A percentile compares a stretch with the other conserved stretches of the same genome.
phyloP scores from a whole-genome alignment of 2,797 vertebrate species.

The Cuculus canorus region DNA sequence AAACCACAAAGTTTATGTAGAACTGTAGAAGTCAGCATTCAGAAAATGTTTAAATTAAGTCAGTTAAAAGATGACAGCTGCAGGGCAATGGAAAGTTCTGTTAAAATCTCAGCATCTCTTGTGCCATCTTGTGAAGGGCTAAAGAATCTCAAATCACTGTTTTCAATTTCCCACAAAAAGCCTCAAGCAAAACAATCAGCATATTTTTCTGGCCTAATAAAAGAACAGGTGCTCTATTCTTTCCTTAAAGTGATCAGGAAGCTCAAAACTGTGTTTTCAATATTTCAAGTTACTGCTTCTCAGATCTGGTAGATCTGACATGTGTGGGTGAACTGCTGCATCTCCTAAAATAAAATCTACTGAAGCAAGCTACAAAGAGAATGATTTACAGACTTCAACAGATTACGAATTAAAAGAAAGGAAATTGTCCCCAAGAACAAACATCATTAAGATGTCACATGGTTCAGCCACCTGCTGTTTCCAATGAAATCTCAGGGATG shows the following conservation, averaged over 20 bases:
- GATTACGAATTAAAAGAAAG: neutral
- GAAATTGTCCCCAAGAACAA: neutral
- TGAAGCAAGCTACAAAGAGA: neutral
- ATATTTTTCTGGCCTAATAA: no score
- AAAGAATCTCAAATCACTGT: neutral
- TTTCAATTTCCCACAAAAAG: neutral
- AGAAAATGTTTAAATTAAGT: neutral
- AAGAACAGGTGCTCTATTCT: neutral
- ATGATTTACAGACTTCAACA: neutral
- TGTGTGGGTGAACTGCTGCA: neutral
- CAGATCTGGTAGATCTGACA: neutral
- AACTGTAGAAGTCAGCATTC: neutral
- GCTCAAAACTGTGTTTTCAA: neutral
- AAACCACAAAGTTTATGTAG: neutral
- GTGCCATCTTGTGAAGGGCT: neutral
- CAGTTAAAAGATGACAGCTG: neutral
- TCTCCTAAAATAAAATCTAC: neutral
- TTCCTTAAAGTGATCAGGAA: neutral
- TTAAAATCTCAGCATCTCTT: neutral
- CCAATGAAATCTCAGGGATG: neutral
- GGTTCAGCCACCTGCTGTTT: neutral
- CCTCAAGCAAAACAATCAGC: neutral
- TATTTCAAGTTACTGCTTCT: neutral
- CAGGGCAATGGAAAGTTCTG: neutral
- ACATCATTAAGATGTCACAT: neutral